Evolutionary conservation across 2,113 vertebrate genomes (phyloP), one percentile per base, ranked within the genome.

Genomic region (Leptodactylus fuscus): DNA sequence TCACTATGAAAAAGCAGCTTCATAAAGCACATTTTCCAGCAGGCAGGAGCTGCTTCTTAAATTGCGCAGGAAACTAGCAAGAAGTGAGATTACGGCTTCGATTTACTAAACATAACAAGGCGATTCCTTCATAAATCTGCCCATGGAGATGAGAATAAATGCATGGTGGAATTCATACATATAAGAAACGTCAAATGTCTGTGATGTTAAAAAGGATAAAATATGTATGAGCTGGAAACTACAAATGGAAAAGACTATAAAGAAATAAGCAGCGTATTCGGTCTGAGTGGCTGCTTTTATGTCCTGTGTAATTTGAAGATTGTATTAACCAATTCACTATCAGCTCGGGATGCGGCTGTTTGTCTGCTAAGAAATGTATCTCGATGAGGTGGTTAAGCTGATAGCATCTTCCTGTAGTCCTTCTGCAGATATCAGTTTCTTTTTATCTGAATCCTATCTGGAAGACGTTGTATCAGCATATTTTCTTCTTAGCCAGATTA

Each of bases 331-430:
- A 46, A 8, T 60, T 85, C 55, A 51, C 5, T 78, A 41, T 34
- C 62, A n/a, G 46, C 32, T 77, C 36, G 13, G 36, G 5, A 34
- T 53, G 22, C 4, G 16, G 2, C 13, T 10, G 24, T 48, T 36
- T 49, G 41, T 27, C 24, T 29, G 36, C 46, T n/a, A 2, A 85
- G 48, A 51, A 79, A 79, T 55, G 70, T 24, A 79, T 58, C 2
- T 46, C 34, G 36, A 27, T 34, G 24, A 48, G 71, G 36, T 44
- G 24, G 27, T 62, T 69, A 36, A 34, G 41, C 20, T 22, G 74
- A 80, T 46, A 85, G 34, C 48, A 81, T 86, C 76, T 85, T 71
- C n/a, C 69, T 55, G 48, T 58, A 41, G 75, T 79, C 65, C 74
- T 69, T 10, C 20, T 80, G 51, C 36, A 75, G 71, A 48, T 82